These are phyloP conservation scores for Epizoanthus scotinus DNA, from an alignment of 92 coral and sea anemone species.

Conservation along the genomic window DNA sequence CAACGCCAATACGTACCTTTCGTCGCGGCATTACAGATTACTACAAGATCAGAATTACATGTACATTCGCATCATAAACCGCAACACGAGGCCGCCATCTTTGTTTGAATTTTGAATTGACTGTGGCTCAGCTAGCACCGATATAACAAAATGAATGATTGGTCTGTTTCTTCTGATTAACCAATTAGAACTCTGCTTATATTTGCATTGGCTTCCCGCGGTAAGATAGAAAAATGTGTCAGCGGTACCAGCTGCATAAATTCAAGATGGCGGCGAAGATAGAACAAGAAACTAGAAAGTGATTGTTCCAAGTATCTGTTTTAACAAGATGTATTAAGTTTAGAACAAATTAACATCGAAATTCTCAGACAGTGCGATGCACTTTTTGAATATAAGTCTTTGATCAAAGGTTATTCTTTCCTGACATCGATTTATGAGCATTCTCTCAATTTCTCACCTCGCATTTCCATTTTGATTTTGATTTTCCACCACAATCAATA, in stretches of 20 bases:
- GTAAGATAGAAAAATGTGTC: background rate
- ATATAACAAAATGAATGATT: constrained; percentile 40
- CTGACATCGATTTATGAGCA: too few relatives aligned
- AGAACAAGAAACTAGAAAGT: background rate
- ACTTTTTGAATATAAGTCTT: background rate
- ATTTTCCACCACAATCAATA: too few relatives aligned
- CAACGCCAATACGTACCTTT: constrained; percentile 46
- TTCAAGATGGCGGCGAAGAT: constrained; percentile 36
- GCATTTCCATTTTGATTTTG: too few relatives aligned
- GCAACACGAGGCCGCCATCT: constrained; percentile 49
- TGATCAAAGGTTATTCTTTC: background rate
- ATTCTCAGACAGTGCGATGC: background rate
- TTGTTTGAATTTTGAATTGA: constrained; percentile 44
- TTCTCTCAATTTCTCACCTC: background rate
- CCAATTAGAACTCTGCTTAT: background rate
- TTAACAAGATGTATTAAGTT: too few relatives aligned
- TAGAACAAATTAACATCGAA: background rate
- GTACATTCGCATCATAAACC: background rate
- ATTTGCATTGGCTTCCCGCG: background rate
- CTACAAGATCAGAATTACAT: background rate
- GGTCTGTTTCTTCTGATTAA: background rate
- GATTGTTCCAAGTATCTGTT: background rate
- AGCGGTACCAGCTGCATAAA: constrained; percentile 1
- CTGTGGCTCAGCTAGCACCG: background rate
- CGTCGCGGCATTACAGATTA: constrained; percentile 76